These are phyloP conservation scores for Cordilura impudica DNA, from an alignment of 2,888 invertebrate species.

Conservation along the genomic window DNA sequence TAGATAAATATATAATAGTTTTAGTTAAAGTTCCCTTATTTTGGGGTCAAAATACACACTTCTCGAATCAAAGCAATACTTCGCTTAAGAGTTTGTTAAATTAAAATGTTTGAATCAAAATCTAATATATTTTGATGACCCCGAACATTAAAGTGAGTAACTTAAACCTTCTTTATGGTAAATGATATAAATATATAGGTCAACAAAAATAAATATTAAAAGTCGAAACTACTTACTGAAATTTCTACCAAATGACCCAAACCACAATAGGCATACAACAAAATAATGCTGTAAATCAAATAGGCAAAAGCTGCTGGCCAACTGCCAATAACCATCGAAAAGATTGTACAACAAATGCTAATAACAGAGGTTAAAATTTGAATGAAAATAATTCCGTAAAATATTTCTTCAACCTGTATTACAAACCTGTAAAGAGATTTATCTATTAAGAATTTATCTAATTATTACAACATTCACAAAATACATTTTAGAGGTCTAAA, in stretches of 20 bases:
- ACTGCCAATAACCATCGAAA: constrained; percentile 64
- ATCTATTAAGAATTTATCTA: constrained; percentile 4
- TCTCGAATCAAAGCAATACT: too few species aligned
- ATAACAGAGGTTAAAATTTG: constrained; percentile 63
- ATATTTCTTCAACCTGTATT: constrained; percentile 60
- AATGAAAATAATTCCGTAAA: constrained; percentile 65
- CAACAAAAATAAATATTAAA: too few species aligned
- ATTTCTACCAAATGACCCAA: constrained; percentile 68
- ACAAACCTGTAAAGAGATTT: constrained; percentile 54
- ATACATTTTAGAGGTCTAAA: too few species aligned
- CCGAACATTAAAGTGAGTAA: too few species aligned
- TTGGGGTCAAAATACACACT: too few species aligned
- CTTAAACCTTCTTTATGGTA: too few species aligned
- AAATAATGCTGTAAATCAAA: constrained; percentile 56
- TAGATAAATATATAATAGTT: too few species aligned
- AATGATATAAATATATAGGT: too few species aligned
- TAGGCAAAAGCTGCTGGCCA: constrained; percentile 69
- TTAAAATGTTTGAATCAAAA: too few species aligned
- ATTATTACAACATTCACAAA: neutral
- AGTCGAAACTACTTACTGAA: constrained; percentile 67
- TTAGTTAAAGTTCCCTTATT: too few species aligned
- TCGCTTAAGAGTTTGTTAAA: too few species aligned
- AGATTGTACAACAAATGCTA: constrained; percentile 66
- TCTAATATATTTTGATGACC: too few species aligned
- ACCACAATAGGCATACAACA: constrained; percentile 68